Conservation (phyloP, 1,140 invertebrate species). For the Aricia agestis region DNA sequence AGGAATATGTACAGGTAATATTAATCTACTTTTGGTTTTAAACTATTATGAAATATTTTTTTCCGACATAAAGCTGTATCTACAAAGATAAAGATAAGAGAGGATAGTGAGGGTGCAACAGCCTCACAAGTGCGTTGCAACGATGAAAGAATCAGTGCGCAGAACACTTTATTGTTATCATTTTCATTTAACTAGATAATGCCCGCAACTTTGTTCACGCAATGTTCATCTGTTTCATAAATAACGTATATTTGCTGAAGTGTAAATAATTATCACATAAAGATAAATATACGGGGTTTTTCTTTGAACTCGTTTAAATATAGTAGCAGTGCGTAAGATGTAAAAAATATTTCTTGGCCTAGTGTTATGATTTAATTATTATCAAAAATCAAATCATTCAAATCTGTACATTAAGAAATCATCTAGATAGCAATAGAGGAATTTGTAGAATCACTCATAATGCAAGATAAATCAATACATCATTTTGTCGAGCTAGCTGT, state of each 20-base stretch:
- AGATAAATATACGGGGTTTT: too few species aligned
- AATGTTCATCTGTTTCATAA: background rate
- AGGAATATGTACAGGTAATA: too few species aligned
- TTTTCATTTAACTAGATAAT: background rate
- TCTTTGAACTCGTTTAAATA: too few species aligned
- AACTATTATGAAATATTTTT: background rate
- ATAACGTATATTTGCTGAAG: background rate
- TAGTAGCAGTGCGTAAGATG: too few species aligned
- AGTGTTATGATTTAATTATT: too few species aligned
- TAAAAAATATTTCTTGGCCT: too few species aligned
- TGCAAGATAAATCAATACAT: background rate
- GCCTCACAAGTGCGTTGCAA: background rate
- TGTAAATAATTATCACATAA: too few species aligned
- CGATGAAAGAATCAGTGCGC: background rate
- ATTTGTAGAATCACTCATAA: background rate
- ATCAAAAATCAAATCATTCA: too few species aligned
- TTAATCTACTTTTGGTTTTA: too few species aligned
- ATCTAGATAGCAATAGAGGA: background rate
- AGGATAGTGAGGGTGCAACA: conserved; percentile 2
- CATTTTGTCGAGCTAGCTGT: background rate
- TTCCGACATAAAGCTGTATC: background rate
- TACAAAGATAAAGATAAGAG: conserved; percentile 5
- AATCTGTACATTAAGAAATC: background rate
- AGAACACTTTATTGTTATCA: background rate
- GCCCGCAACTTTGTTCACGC: background rate